Base-by-base conservation (phyloP, 1,140 invertebrate genomes). In the Drosophila sucinea region DNA sequence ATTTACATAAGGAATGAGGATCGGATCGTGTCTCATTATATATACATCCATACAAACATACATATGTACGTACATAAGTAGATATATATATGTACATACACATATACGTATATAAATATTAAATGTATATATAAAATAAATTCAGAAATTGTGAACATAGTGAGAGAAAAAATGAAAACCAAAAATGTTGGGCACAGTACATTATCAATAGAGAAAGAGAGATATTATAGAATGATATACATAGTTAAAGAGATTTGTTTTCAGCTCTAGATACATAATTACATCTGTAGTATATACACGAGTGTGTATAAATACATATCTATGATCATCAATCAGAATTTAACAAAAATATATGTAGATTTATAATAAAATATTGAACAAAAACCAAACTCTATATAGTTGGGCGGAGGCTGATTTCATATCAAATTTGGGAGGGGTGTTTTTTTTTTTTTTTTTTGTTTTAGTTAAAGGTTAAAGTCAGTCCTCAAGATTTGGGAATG, bases 161-260 rank as follows among this genome's bases (percentile, higher is more conserved):
- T 51, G 44, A 17, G 55, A 64, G 64, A 78, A 77, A 82, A 68
- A 66, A 70, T 67, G 84, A 83, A 84, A 86, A 90, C 83, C 68
- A 72, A 75, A 90, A 78, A 90, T 90, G 79, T 90, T 86, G 86
- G 65, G 77, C 67, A 78, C 67, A 83, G 79, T 68, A 81, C 60
- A 65, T 54, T n/a, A 54, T 51, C 44, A 51, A 51, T 51, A 51
- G 44, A 79, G 58, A 54, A 51, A 56, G 57, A 33, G 63, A 33
- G 25, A 60, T n/a, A 56, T 64, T 38, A 72, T 25, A 76, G 33
- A 61, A 32, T 75, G 74, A 64, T 33, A 75, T 61, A 68, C 61
- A 54, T 38, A 41, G 61, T 44, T 57, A 40, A 63, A 8, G 54
- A 47, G 29, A 35, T 8, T 32, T 44, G 35, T 54, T 33, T 70